Base-by-base conservation (phyloP, 2,888 invertebrate species). In the Leptopilina syphax region DNA sequence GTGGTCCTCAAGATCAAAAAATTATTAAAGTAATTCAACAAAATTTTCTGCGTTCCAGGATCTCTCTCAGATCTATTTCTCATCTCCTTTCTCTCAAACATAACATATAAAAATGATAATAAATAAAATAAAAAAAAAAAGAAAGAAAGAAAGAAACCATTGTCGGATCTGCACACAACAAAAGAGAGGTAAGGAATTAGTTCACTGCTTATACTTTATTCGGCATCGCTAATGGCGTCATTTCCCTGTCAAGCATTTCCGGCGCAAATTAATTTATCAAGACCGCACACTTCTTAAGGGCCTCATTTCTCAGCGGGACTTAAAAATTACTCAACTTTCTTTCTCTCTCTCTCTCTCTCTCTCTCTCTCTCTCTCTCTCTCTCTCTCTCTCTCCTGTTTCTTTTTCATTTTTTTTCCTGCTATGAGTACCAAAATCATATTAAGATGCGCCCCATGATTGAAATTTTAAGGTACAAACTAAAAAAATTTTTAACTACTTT, bases 191-290 rank as follows among this genome's bases (percentile, higher is more conserved):
- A 18, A 18, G 47, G 66, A 77, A 76, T 70, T 54, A 66, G 77
- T 73, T 50, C 73, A 44, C 41, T 27, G 27, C 10, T 44, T 10
- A 10, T 12, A 44, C 44, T 34, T 54, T 47, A 63, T 70, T 78
- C 76, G 77, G 88, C 50, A 83, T 81, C 82, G 83, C 86, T 89
- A 90, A 90, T 86, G 85, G 87, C 89, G 89, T 87, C 86, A 88
- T 89, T 90, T 90, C 86, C 87, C 85, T 86, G 90, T 89, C 90
- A 88, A 89, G 79, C 83, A 84, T 89, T 90, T 90, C 90, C 89
- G 88, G 90, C 87, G 89, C 85, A 88, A 90, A 90, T 90, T 89
- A 90, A 90, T 90, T 90, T 90, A 90, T 90, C 90, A 89, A 88
- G 77, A 54, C 34, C 73, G 34, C 73, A 57, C 73, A 50, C 50